These are phyloP conservation scores for Colostygia pectinataria DNA, from an alignment of 2,888 invertebrate species.

Conservation along the genomic window DNA sequence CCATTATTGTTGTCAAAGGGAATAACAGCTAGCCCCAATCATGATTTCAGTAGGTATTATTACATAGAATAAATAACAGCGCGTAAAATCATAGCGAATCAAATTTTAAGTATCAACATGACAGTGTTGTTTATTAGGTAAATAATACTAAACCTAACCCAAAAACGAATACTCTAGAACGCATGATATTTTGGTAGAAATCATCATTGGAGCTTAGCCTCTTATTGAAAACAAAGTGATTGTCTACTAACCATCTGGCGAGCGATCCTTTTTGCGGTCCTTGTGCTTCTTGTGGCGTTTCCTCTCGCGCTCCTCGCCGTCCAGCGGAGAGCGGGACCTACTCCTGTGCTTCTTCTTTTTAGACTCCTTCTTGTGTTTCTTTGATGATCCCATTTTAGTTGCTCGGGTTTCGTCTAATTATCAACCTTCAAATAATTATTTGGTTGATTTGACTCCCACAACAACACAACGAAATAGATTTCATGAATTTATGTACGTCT, in stretches of 20 bases:
- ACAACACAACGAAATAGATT: too few species aligned
- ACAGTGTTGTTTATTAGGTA: too few species aligned
- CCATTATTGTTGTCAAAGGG: constrained; percentile 74
- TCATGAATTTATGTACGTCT: too few species aligned
- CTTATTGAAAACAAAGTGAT: constrained; percentile 35
- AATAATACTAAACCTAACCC: constrained; percentile 8
- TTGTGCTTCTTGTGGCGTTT: constrained; percentile 72
- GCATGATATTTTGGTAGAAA: constrained; percentile 36
- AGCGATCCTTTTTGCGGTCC: constrained; percentile 76
- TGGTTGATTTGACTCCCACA: too few species aligned
- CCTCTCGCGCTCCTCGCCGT: constrained; percentile 81
- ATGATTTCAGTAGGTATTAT: constrained; percentile 48
- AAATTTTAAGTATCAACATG: too few species aligned
- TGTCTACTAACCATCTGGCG: constrained; percentile 82
- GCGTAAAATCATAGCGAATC: too few species aligned
- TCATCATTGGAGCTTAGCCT: constrained; percentile 56
- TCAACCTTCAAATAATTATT: too few species aligned
- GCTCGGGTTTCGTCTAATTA: background rate
- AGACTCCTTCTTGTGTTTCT: constrained; percentile 87
- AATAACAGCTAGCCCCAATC: constrained; percentile 50
- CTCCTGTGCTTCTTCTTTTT: constrained; percentile 86
- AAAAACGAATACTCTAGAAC: background rate
- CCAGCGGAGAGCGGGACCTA: constrained; percentile 82
- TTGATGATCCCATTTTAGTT: constrained; percentile 63
- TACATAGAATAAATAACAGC: too few species aligned